Percentiles rank a stretch among this genome's conserved stretches.
phyloP scores from a whole-genome alignment of 2,888 invertebrate genomes.

The Imbricaverruca yamaguchii region DNA sequence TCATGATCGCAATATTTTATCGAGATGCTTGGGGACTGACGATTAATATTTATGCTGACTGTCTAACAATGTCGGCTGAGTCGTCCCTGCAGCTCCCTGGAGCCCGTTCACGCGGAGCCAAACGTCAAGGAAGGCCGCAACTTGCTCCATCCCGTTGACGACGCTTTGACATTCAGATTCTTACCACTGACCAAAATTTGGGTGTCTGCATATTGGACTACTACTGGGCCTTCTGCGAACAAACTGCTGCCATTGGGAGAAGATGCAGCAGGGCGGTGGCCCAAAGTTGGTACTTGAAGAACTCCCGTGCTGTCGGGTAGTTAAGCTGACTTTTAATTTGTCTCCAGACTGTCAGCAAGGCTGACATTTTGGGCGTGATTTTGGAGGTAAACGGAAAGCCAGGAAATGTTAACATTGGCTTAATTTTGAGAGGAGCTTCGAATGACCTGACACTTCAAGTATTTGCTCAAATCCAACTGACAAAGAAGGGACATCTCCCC shows the following conservation, averaged over 20 bases:
- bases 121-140: not conserved
- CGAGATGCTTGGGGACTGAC: not conserved
- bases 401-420: not conserved
- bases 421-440: not conserved
- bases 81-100: not conserved
- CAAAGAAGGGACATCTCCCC: not conserved
- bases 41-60: not conserved
- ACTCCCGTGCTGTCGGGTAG: not conserved
- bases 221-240: no score
- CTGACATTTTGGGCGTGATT: no score
- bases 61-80: not conserved
- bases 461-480: not conserved
- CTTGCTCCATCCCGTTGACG: not conserved
- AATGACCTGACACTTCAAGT: not conserved
- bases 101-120: not conserved
- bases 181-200: not conserved
- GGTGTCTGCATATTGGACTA: not conserved
- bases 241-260: not conserved
- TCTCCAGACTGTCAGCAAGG: not conserved
- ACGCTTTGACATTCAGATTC: not conserved
- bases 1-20: not conserved
- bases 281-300: not conserved
- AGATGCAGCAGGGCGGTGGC: no score
- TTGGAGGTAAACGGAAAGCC: not conserved
- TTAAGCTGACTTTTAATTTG: not conserved